Evolutionary conservation across 2,888 invertebrate genomes (phyloP).

Genomic region (Melipona beecheii): DNA sequence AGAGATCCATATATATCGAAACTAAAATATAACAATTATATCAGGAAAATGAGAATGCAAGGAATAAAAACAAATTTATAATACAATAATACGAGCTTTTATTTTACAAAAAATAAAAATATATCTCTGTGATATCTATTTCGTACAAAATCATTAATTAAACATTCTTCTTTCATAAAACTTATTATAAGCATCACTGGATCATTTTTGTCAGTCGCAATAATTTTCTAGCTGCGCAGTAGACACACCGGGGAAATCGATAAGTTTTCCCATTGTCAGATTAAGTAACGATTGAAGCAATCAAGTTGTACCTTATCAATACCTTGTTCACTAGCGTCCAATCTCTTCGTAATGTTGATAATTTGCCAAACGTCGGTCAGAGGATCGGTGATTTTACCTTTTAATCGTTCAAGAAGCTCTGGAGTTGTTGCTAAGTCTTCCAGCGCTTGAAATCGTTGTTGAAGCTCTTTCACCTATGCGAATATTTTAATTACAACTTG

Average conservation of each 20-base stretch:
- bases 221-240: not conserved
- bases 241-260: not conserved
- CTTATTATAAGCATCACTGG: not conserved
- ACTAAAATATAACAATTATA: too few relatives aligned
- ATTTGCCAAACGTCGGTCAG: slow-evolving; percentile 88
- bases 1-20: too few relatives aligned
- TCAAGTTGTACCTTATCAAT: slow-evolving; percentile 84
- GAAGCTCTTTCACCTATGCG: slow-evolving; percentile 78
- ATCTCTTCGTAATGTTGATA: slow-evolving; percentile 87
- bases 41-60: too few relatives aligned
- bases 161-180: too few relatives aligned
- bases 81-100: too few relatives aligned
- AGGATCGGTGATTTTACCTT: slow-evolving; percentile 78
- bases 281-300: slow-evolving; percentile 1
- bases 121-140: too few relatives aligned
- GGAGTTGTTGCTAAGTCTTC: slow-evolving; percentile 83
- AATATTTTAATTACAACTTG: not conserved
- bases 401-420: slow-evolving; percentile 83
- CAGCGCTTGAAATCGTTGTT: slow-evolving; percentile 82
- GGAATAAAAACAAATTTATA: too few relatives aligned
- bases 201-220: not conserved
- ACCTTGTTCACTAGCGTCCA: slow-evolving; percentile 88
- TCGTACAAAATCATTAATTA: too few relatives aligned
- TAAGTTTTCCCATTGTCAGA: not conserved
- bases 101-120: too few relatives aligned